Base-by-base conservation (phyloP, 1,140 invertebrate species). In the Lepidurus packardi region DNA sequence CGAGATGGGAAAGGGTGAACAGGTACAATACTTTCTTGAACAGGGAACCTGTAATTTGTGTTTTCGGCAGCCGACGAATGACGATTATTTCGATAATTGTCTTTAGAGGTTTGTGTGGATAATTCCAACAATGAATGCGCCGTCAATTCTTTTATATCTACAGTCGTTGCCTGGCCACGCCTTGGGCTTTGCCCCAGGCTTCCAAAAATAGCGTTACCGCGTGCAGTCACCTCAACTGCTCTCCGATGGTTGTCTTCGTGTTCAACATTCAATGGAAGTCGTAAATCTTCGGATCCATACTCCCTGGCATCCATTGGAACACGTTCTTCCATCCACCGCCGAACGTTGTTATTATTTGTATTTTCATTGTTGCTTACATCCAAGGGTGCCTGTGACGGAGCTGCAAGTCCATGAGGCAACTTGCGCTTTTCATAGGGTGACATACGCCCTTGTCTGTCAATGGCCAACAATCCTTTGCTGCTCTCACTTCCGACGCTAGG, bases 21-120 rank as follows among this genome's bases (percentile, higher is more conserved):
- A 65, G 44, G 44, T 77, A 77, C 76, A 45, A 42, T 45, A 65
- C 41, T 77, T 25, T 41, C 76, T 45, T 77, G 76, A 77, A 65
- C 53, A n/a, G 53, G 53, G 53, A 65, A 65, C 7, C 7, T 43
- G 53, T 65, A 45, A 25, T 43, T 53, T 77, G 76, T 34, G 44
- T n/a, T 77, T 53, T 25, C 65, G 24, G 6, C 44, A 47, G 8
- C 43, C 75, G 42, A 47, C 25, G n/a, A 11, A 11, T 21, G 42
- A 25, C 44, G 25, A 24, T 10, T 65, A 5, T 43, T 2, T 16
- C 7, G 3, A 65, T 77, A 77, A 34, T 21, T 45, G 16, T 65
- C 21, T 77, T 77, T 65, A 16, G 41, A 41, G n/a, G 43, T 13
- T 34, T 77, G 76, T 5, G 76, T 77, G 21, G 76, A 34, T 8